A percentile compares a stretch with the other conserved stretches of the same genome.
These are phyloP conservation scores for Chrysaora quinquecirrha DNA, from an alignment of 30 jellyfish, hydroid and myxozoan species.

Conservation along the genomic window DNA sequence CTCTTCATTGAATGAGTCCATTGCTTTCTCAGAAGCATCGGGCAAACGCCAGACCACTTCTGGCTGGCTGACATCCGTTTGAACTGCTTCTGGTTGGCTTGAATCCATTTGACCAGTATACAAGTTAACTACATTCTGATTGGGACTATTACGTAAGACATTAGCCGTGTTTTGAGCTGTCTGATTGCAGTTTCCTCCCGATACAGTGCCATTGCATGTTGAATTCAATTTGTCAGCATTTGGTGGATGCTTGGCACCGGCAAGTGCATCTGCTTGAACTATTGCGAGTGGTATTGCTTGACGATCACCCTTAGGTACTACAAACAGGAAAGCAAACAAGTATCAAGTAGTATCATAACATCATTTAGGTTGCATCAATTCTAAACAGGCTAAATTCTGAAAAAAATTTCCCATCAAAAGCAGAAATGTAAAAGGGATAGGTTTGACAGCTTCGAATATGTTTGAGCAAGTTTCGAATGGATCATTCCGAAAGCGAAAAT, in stretches of 20 bases:
- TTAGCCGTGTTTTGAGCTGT: background rate
- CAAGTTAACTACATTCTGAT: conserved; percentile 6
- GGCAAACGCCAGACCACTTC: conserved; percentile 51
- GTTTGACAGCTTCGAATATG: too few relatives aligned
- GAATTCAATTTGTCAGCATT: conserved; percentile 55
- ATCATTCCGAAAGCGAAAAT: too few relatives aligned
- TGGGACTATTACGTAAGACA: background rate
- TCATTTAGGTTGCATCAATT: too few relatives aligned
- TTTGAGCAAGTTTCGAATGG: too few relatives aligned
- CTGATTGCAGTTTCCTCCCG: conserved; percentile 9
- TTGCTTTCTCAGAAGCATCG: background rate
- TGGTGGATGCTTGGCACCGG: conserved; percentile 77
- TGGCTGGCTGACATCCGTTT: conserved; percentile 3
- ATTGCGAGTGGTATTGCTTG: conserved; percentile 98
- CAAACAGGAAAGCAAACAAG: background rate
- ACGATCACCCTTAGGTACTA: conserved; percentile 43
- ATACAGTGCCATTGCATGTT: conserved; percentile 40
- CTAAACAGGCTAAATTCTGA: too few relatives aligned
- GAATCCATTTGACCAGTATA: conserved; percentile 6
- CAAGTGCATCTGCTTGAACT: conserved; percentile 90
- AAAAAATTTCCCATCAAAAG: too few relatives aligned
- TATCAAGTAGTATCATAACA: background rate
- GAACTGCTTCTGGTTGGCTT: conserved; percentile 24
- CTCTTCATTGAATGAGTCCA: background rate
- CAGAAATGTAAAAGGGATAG: too few relatives aligned